A percentile compares a stretch with the other conserved stretches of the same genome.
Conservation (phyloP, 2,888 invertebrate species). For the Dyspetes luteomarginatus region DNA sequence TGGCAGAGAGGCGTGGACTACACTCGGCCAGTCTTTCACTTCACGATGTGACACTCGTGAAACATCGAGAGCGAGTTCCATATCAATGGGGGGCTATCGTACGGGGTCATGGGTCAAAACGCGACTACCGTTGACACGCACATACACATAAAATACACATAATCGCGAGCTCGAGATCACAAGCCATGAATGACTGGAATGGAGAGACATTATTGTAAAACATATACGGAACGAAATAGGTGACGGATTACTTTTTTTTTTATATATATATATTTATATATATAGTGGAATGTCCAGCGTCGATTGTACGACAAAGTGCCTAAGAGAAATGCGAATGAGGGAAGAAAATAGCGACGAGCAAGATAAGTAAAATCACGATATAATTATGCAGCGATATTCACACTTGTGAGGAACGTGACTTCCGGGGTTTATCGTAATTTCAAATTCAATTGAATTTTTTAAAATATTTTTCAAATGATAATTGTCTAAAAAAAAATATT, state of each 20-base stretch:
- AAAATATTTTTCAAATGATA: background rate
- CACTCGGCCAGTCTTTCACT: conserved; percentile 51
- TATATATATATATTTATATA: background rate
- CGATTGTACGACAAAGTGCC: background rate
- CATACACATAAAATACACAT: conserved; percentile 58
- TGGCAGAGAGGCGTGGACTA: conserved; percentile 12
- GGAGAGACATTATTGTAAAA: conserved; percentile 2
- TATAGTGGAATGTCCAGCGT: background rate
- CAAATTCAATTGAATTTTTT: background rate
- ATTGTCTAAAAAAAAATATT: too few species aligned
- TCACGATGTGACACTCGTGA: conserved; percentile 70
- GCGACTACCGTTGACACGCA: conserved; percentile 72
- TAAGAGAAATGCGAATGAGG: background rate
- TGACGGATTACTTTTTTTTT: conserved; percentile 14
- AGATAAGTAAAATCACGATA: background rate
- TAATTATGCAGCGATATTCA: background rate
- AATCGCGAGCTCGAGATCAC: conserved; percentile 56
- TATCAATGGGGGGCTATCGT: conserved; percentile 79
- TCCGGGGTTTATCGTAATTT: background rate
- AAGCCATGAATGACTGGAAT: conserved; percentile 50
- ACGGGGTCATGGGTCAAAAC: conserved; percentile 77
- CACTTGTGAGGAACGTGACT: background rate
- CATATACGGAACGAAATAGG: conserved; percentile 14
- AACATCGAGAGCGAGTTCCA: conserved; percentile 66
- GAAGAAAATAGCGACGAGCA: background rate